Conservation (phyloP, 2,113 vertebrate species). For the Dendrocopos noguchii region DNA sequence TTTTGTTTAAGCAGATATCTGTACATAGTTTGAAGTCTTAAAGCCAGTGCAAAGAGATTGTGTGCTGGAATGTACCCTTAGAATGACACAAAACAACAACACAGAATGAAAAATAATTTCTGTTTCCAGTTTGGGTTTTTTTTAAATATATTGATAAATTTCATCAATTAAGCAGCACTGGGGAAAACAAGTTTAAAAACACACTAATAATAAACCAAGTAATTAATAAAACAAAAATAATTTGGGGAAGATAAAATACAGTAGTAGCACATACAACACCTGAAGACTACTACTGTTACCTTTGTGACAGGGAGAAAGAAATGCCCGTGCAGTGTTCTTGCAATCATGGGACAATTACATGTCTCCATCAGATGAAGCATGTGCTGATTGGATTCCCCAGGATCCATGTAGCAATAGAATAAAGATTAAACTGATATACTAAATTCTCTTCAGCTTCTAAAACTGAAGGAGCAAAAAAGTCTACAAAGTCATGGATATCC, state of each 20-base stretch:
- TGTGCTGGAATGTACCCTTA: background rate
- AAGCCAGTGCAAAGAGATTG: background rate
- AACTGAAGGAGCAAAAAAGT: background rate
- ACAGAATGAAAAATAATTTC: background rate
- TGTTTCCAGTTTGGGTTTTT: background rate
- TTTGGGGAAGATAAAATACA: background rate
- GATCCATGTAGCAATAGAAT: background rate
- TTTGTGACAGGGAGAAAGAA: background rate
- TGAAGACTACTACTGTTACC: background rate
- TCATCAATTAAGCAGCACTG: background rate
- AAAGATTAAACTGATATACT: background rate
- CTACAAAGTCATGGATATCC: accelerated
- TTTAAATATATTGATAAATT: background rate
- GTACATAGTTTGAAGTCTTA: background rate
- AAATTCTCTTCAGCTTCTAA: background rate
- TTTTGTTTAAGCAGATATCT: background rate
- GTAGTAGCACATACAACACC: background rate
- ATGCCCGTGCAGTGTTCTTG: background rate
- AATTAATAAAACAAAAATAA: background rate
- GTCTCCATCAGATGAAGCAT: background rate
- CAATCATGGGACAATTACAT: background rate
- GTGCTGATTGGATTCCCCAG: background rate
- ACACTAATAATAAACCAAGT: background rate
- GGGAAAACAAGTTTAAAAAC: background rate
- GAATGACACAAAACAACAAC: background rate